These are phyloP conservation scores for Penelope pileata DNA, from an alignment of 2,113 vertebrate species.

Conservation along the genomic window DNA sequence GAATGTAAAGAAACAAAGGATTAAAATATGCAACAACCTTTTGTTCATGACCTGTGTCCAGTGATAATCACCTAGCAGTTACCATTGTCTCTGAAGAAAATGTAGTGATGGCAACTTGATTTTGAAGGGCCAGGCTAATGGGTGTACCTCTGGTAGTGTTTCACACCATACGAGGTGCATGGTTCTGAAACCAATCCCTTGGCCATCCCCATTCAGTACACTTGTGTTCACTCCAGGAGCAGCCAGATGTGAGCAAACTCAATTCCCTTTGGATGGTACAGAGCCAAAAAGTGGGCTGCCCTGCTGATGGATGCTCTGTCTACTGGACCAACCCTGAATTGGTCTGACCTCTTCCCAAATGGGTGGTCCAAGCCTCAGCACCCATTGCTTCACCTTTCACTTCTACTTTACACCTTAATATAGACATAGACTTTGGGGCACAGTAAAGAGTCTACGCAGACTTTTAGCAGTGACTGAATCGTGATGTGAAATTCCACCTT, in stretches of 20 bases:
- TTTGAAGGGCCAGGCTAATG: neutral
- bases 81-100: neutral
- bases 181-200: neutral
- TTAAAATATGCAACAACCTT: constrained; percentile 15
- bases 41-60: constrained; percentile 23
- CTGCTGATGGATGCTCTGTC: accelerated
- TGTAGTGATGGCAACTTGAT: neutral
- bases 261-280: neutral
- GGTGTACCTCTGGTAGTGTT: neutral
- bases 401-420: neutral
- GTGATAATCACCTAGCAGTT: neutral
- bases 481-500: neutral
- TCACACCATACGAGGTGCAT: accelerated
- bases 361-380: neutral
- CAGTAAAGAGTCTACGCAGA: neutral
- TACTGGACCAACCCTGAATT: neutral
- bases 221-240: neutral
- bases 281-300: neutral
- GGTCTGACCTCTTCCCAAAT: neutral
- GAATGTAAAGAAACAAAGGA: neutral
- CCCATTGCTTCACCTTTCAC: neutral
- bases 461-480: neutral
- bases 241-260: neutral
- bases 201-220: neutral
- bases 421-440: neutral